Evolutionary conservation across 1,140 invertebrate genomes (phyloP).

Genomic region (Leptonema lineaticorne): DNA sequence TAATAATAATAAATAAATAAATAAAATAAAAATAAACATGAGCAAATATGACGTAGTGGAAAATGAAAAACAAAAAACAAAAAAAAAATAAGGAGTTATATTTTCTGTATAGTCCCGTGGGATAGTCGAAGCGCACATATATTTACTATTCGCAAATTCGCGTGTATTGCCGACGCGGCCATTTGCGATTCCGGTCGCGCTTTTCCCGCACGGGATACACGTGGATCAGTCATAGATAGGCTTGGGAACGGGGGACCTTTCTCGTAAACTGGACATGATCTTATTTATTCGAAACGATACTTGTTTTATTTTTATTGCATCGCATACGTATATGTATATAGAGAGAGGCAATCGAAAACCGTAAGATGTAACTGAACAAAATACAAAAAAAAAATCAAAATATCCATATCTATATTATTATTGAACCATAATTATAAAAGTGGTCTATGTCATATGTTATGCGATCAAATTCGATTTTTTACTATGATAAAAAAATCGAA

Average conservation of each 20-base stretch:
- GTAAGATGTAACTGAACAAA: too few relatives aligned
- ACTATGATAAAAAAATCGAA: too few relatives aligned
- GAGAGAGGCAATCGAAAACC: too few relatives aligned
- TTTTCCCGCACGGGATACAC: neutral
- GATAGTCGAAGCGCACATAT: neutral
- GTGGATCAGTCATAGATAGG: conserved; percentile 18
- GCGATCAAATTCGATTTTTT: too few relatives aligned
- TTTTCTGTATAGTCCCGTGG: neutral
- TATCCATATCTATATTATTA: too few relatives aligned
- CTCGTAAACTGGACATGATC: neutral
- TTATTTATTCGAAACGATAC: neutral
- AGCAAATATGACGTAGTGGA: too few relatives aligned
- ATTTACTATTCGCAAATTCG: conserved; percentile 18
- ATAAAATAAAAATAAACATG: neutral
- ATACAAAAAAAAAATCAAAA: too few relatives aligned
- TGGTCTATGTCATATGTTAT: too few relatives aligned
- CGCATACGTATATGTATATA: too few relatives aligned
- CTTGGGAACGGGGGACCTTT: neutral
- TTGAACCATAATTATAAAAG: too few relatives aligned
- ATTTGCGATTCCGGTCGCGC: conserved; percentile 20
- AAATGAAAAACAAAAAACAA: neutral
- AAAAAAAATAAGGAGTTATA: neutral
- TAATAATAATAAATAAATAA: too few relatives aligned
- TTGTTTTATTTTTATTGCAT: too few relatives aligned
- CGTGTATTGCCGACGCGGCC: conserved; percentile 2